Conservation (phyloP, 2,113 vertebrate genomes). For the Megalops atlanticus region DNA sequence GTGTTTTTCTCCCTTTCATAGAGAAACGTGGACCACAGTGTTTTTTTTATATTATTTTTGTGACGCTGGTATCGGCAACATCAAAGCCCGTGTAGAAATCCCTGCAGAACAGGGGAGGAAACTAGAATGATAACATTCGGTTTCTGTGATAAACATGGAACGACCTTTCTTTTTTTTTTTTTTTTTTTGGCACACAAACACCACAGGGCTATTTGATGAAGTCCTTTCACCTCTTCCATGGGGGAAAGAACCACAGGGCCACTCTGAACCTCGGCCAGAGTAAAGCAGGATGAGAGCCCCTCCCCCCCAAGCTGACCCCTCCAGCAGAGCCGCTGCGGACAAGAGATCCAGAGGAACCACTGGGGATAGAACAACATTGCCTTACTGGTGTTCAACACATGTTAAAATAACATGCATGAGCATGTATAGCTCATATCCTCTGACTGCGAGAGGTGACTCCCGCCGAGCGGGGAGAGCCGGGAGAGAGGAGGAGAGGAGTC, state of each 20-base stretch:
- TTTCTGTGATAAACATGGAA: conserved; percentile 4
- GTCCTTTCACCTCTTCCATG: too few relatives aligned
- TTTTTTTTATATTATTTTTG: conserved; percentile 15
- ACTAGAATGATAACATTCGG: neutral
- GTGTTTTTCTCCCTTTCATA: neutral
- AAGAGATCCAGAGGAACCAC: too few relatives aligned
- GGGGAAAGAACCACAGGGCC: neutral
- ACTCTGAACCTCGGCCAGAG: neutral
- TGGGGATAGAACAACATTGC: neutral
- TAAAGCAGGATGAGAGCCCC: too few relatives aligned
- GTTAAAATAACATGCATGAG: neutral
- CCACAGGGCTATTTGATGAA: too few relatives aligned
- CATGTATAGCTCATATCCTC: neutral
- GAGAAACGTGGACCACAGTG: neutral
- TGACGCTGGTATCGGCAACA: conserved; percentile 9
- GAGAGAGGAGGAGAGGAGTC: conserved; percentile 1
- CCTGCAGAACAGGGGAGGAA: conserved; percentile 31
- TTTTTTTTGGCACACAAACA: neutral
- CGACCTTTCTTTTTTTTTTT: neutral
- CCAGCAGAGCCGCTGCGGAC: too few relatives aligned
- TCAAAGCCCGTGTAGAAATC: conserved; percentile 28
- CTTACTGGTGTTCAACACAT: neutral
- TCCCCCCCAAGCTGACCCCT: too few relatives aligned
- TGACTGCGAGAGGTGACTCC: neutral
- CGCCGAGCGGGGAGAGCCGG: neutral